These are phyloP conservation scores for Pycnonotus jocosus DNA, from an alignment of 2,113 vertebrate genomes.

Conservation along the genomic window DNA sequence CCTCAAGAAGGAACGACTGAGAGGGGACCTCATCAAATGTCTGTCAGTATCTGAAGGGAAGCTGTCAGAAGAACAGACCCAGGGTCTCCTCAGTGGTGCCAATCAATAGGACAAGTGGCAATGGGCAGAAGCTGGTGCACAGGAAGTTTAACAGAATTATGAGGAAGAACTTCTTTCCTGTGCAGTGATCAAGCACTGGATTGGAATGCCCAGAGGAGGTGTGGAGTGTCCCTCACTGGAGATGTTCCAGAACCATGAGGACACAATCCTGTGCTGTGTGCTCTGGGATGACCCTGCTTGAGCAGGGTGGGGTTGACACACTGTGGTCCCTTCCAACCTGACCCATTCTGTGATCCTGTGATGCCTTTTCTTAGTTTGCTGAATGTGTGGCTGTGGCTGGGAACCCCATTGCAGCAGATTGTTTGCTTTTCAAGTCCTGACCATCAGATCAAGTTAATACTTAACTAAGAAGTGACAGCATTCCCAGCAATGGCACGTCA, in stretches of 20 bases:
- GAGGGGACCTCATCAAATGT: background rate
- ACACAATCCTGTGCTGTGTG: background rate
- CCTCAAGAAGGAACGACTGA: rapidly evolving
- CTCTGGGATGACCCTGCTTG: background rate
- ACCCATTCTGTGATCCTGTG: background rate
- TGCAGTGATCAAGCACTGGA: rapidly evolving
- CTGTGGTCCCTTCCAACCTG: background rate
- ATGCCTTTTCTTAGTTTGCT: background rate
- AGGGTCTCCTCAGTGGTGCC: background rate
- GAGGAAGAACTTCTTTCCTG: background rate
- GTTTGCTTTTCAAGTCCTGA: background rate
- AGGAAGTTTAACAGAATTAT: background rate
- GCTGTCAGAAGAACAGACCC: background rate
- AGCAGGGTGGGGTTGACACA: background rate
- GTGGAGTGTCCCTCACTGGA: background rate
- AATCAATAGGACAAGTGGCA: background rate
- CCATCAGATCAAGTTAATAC: background rate
- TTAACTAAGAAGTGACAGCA: background rate
- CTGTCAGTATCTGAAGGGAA: background rate
- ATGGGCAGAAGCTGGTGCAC: background rate
- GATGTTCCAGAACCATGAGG: background rate
- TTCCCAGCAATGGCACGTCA: background rate
- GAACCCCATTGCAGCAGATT: background rate
- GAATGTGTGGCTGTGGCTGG: background rate
- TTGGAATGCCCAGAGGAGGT: background rate